Base-by-base conservation (phyloP, 2,113 vertebrate genomes). In the Columbina picui region DNA sequence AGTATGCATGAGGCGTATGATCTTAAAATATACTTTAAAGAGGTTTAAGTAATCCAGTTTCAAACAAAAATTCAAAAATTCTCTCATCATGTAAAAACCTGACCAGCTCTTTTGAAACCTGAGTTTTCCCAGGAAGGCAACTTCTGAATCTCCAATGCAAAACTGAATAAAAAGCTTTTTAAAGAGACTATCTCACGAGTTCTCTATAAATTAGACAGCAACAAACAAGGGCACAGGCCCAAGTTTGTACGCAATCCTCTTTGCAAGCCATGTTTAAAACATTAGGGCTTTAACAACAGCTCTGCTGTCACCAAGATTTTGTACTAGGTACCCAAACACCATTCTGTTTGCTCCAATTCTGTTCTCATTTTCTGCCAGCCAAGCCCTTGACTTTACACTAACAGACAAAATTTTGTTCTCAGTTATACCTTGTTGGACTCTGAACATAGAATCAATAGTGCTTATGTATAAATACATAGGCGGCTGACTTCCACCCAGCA, bases 1-100 rank as follows among this genome's bases (percentile, higher is more conserved):
- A 67, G 41, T 76, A 59, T 27, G 70, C 7, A 49, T 1, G 4
- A 86, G 13, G 32, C 0, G 0, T 12, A 55, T 2, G 1, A 88
- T 73, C 20, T 80, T 65, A 52, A 69, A 88, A 70, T 12, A 69
- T 3, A 69, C 27, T 77, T 86, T 74, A 34, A 90, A 84, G 38
- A 74, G 14, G 10, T 43, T 81, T 64, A 84, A 80, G 90, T 11
- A 57, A 84, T 50, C 38, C 30, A 23, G 29, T 70, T 90, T 89
- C 50, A 94, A 95, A 92, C 1, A 7, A 74, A 79, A 23, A 61
- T 90, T 89, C 41, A 61, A 70, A 86, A 61, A 32, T 86, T 18
- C 16, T 73, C 45, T 55, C 22, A 47, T 64, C 59, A 34, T 45
- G 53, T 68, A 74, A 87, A 91, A 94, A 87, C 30, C 34, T 34